Conservation (phyloP, 2,797 vertebrate species). For the Melanogrammus aeglefinus region DNA sequence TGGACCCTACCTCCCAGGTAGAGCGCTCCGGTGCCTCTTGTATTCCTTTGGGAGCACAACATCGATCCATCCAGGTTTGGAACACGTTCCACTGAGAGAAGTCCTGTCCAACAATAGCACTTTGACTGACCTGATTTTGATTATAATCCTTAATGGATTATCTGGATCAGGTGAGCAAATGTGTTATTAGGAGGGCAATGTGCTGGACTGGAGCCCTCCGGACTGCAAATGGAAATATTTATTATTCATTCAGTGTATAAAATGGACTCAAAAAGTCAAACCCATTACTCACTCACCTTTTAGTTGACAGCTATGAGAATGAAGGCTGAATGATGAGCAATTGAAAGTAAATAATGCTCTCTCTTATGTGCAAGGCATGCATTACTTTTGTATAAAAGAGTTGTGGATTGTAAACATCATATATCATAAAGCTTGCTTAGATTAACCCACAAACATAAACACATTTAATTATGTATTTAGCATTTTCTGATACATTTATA, state of each 20-base stretch:
- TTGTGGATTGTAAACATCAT: not conserved
- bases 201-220: not conserved
- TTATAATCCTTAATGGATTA: not conserved
- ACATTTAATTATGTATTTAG: not conserved
- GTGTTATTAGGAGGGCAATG: not conserved
- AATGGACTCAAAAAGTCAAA: not conserved
- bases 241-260: not conserved
- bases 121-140: not conserved
- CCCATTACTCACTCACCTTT: too few relatives aligned
- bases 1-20: constrained; percentile 81
- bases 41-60: not conserved
- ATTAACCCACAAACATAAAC: not conserved
- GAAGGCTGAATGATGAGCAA: too few relatives aligned
- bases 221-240: not conserved
- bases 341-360: not conserved
- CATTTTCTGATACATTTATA: not conserved
- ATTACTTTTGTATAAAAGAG: not conserved
- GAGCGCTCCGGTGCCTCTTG: not conserved
- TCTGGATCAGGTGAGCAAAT: not conserved
- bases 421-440: not conserved
- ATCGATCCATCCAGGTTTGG: too few relatives aligned
- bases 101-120: too few relatives aligned
- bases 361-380: not conserved
- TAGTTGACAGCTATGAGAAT: too few relatives aligned
- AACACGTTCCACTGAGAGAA: too few relatives aligned